Evolutionary conservation across 2,113 vertebrate genomes (phyloP).

Genomic region (Pagrus major): DNA sequence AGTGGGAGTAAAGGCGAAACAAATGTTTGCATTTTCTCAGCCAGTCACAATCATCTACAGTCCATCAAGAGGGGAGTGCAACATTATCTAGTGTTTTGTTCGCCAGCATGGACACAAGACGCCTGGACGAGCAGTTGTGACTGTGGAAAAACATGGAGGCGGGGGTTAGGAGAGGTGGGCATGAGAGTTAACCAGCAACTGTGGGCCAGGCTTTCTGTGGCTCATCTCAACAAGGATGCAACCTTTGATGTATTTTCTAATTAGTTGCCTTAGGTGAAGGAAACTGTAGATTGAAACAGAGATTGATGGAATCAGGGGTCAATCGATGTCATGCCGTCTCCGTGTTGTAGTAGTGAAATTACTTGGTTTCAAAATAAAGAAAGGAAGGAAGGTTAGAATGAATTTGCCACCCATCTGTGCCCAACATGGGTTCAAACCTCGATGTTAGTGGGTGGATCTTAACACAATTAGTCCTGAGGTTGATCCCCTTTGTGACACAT

Average conservation of each 20-base stretch:
- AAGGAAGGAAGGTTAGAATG: background rate
- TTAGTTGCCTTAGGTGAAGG: background rate
- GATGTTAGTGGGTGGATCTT: background rate
- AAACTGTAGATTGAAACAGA: slow-evolving; percentile 11
- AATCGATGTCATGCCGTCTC: slow-evolving; percentile 28
- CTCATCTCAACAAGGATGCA: slow-evolving; percentile 24
- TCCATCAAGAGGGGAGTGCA: slow-evolving; percentile 42
- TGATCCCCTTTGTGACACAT: slow-evolving; percentile 1
- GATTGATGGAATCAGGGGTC: slow-evolving; percentile 10
- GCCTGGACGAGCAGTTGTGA: slow-evolving; percentile 39
- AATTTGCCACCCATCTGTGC: slow-evolving; percentile 9
- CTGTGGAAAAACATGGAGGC: slow-evolving; percentile 35
- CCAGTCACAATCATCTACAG: slow-evolving; percentile 60
- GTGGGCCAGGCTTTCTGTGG: slow-evolving; percentile 22
- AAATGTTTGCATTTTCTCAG: slow-evolving; percentile 71
- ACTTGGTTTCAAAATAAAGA: background rate
- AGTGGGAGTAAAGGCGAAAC: slow-evolving; percentile 74
- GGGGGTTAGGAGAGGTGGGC: slow-evolving; percentile 34
- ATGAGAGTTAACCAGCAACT: slow-evolving; percentile 36
- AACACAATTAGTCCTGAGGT: background rate
- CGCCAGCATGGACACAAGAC: slow-evolving; percentile 53
- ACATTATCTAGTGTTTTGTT: slow-evolving; percentile 52
- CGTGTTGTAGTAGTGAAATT: background rate
- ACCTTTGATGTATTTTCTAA: slow-evolving; percentile 27
- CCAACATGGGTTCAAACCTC: slow-evolving; percentile 9